Base-by-base conservation (phyloP, 64 coral and sea anemone species). In the Cladopsammia gracilis region DNA sequence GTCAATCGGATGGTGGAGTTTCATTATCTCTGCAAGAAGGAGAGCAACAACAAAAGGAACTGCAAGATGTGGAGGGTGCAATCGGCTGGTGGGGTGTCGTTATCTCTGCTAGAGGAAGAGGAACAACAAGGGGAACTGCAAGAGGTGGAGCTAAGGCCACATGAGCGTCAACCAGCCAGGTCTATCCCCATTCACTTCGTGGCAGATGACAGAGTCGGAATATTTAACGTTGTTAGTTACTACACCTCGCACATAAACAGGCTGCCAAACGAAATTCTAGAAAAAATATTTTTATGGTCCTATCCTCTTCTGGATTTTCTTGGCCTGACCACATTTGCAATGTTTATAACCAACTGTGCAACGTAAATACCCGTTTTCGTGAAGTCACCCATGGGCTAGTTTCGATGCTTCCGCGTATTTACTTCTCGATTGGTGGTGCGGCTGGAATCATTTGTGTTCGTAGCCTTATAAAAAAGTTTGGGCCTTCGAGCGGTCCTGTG, bases 281-380 rank as follows among this genome's bases (percentile, higher is more conserved):
- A 84, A 10, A 83, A 85, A 78, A 48, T 85, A 42, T 9, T 85
- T 79, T 50, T 16, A 64, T 71, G 90, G 75, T 67, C 57, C 34
- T 92, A 68, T 48, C 42, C 16, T 92, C 79, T 49, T 84, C 62
- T 52, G n/a, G 79, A n/a, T 75, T 83, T 73, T 92, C 80, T 49
- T 92, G 90, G 89, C 89, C 79, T 73, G 42, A 84, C 59, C 78
- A 92, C 53, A 25, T 58, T 54, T 91, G 77, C 72, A 77, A 25
- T 15, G 46, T 91, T 62, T 92, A 85, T 34, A 92, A 73, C 52
- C 14, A 92, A 52, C 77, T 85, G 52, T 61, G 64, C 18, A 52
- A 69, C 42, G 85, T 73, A 11, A 87, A 73, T 18, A 48, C 15
- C 48, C 69, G 85, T 56, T 73, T 87, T 73, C 46, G 85, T 87